Percentiles rank a stretch among this genome's conserved stretches.
These are phyloP conservation scores for Molossus molossus DNA, from an alignment of 2,797 vertebrate genomes.

Conservation along the genomic window DNA sequence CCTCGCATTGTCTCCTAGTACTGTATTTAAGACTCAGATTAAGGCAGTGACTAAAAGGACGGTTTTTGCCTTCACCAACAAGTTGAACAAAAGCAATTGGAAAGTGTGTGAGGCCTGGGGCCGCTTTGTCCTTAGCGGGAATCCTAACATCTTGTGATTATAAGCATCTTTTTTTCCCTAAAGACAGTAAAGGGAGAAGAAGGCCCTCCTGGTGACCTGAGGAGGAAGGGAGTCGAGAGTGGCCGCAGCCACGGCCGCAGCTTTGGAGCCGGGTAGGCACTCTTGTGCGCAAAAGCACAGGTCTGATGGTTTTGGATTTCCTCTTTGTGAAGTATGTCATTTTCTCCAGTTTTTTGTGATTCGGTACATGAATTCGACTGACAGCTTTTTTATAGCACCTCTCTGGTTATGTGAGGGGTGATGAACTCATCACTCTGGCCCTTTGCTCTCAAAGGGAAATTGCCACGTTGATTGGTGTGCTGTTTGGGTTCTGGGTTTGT, in stretches of 20 bases:
- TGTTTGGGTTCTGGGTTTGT: not conserved
- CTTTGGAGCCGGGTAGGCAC: not conserved
- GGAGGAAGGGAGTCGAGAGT: not conserved
- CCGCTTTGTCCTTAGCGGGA: not conserved
- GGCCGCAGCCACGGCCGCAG: no score
- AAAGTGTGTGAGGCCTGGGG: not conserved
- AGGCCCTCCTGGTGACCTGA: not conserved
- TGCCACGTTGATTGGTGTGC: not conserved
- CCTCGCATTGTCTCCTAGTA: slow-evolving; percentile 89
- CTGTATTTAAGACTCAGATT: slow-evolving; percentile 73
- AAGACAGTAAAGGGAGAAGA: not conserved
- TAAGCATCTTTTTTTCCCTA: slow-evolving; percentile 1
- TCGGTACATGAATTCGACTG: not conserved
- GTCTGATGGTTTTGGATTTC: not conserved
- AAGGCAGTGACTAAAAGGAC: not conserved
- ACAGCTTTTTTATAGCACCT: not conserved
- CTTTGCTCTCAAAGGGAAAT: not conserved
- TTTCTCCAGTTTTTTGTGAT: not conserved
- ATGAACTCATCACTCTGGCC: not conserved
- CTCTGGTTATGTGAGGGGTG: not conserved
- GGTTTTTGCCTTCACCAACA: not conserved
- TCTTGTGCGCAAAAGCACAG: not conserved
- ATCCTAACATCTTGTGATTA: not conserved
- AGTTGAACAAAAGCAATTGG: not conserved
- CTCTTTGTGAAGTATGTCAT: not conserved